A percentile compares a stretch with the other conserved stretches of the same genome.
These are phyloP conservation scores for Sebastes umbrosus DNA, from an alignment of 2,797 vertebrate genomes.

Conservation along the genomic window DNA sequence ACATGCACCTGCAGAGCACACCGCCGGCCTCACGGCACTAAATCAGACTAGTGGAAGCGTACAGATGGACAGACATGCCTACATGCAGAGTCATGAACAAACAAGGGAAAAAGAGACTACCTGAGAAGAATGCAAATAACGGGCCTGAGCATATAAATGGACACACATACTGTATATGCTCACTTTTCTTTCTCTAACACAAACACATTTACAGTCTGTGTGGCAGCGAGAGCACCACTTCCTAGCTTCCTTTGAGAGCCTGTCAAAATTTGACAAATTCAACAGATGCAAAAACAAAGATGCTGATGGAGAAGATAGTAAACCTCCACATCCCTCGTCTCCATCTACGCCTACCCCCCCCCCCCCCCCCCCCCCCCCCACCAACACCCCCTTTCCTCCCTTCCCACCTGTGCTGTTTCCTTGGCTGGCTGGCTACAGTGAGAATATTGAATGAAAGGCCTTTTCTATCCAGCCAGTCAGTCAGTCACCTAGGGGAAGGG, in stretches of 20 bases:
- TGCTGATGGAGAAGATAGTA: constrained; percentile 55
- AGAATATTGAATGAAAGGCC: constrained; percentile 84
- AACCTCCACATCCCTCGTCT: constrained; percentile 43
- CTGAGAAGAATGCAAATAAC: constrained; percentile 55
- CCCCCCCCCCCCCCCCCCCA: neutral
- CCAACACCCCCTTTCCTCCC: constrained; percentile 1
- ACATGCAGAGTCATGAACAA: constrained; percentile 49
- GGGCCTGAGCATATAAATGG: constrained; percentile 20
- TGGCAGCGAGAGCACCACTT: constrained; percentile 42
- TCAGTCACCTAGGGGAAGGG: constrained; percentile 65
- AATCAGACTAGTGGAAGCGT: constrained; percentile 35
- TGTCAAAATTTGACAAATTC: constrained; percentile 66
- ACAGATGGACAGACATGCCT: constrained; percentile 49
- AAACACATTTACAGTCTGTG: neutral
- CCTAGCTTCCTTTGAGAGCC: constrained; percentile 51
- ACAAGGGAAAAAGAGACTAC: constrained; percentile 20
- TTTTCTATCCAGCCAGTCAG: constrained; percentile 63
- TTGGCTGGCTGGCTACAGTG: constrained; percentile 77
- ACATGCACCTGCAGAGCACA: constrained; percentile 59
- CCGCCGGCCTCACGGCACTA: constrained; percentile 25
- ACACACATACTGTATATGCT: constrained; percentile 18
- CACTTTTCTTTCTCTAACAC: neutral
- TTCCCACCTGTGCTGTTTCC: constrained; percentile 67
- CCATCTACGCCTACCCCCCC: constrained; percentile 3
- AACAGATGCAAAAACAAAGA: constrained; percentile 73